Base-by-base conservation (phyloP, 2,113 vertebrate genomes). In the Polyodon spathula region DNA sequence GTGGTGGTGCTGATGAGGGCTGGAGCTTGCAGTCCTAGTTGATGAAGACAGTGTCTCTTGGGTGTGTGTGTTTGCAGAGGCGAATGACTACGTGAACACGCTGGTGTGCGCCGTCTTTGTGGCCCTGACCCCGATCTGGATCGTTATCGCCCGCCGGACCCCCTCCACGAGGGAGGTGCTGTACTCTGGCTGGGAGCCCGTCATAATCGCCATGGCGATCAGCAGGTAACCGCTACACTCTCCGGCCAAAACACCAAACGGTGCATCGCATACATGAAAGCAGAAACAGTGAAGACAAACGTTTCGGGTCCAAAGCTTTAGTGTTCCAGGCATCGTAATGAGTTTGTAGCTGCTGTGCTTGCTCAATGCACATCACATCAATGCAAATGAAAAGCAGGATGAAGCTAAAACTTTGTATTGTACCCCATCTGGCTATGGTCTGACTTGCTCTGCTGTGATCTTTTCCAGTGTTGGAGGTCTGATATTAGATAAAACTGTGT, bases 201-300 rank as follows among this genome's bases (percentile, higher is more conserved):
- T 99, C 74, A 93, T 99, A 68, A 95, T 99, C 0, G 96, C 96
- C 58, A 99, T 99, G 96, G 94, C 94, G 8, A 99, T 98, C 76
- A 99, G 96, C 93, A 98, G 96, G 96, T 98, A 80, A 74, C 46
- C 15, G 39, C 1, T n/a, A 38, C 42, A 15, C 12, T 14, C 37
- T 16, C 6, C 17, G 12, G 56, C 12, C 42, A 55, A 10, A 11
- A n/a, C n/a, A n/a, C n/a, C n/a, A n/a, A n/a, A n/a, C n/a, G n/a
- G n/a, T n/a, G n/a, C n/a, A n/a, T n/a, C n/a, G n/a, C n/a, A n/a
- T n/a, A n/a, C n/a, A n/a, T n/a, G n/a, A n/a, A n/a, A n/a, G n/a
- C n/a, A n/a, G n/a, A n/a, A n/a, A n/a, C n/a, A n/a, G n/a, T n/a
- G n/a, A n/a, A n/a, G n/a, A n/a, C n/a, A n/a, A n/a, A n/a, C n/a